phyloP scores from a whole-genome alignment of 2,888 invertebrate genomes.

The Margaritifera margaritifera region DNA sequence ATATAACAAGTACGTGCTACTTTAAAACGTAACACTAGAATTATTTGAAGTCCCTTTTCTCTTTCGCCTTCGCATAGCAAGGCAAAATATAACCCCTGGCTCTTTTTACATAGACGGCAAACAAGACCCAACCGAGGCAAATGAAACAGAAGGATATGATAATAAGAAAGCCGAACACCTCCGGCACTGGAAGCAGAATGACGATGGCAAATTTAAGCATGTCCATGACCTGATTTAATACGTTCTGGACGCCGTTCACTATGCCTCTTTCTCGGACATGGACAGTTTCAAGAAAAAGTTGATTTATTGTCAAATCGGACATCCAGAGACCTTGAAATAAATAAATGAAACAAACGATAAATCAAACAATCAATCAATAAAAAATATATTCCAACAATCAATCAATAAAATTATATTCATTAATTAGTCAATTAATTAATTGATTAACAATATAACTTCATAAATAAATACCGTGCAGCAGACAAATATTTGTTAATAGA shows the following conservation, averaged over 20 bases:
- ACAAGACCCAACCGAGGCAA: conserved; percentile 39
- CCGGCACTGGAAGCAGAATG: conserved; percentile 68
- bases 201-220: conserved; percentile 72
- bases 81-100: conserved; percentile 28
- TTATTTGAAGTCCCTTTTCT: too few relatives aligned
- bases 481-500: too few relatives aligned
- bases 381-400: too few relatives aligned
- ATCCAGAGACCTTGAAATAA: conserved; percentile 72
- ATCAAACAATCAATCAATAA: neutral
- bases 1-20: too few relatives aligned
- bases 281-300: conserved; percentile 73
- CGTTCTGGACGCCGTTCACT: conserved; percentile 73
- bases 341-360: neutral
- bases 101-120: conserved; percentile 33
- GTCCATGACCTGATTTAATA: conserved; percentile 73
- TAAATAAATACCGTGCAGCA: too few relatives aligned
- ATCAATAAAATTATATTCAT: too few relatives aligned
- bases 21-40: too few relatives aligned
- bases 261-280: conserved; percentile 71
- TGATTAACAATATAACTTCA: too few relatives aligned
- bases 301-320: conserved; percentile 73
- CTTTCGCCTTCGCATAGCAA: too few relatives aligned
- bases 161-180: conserved; percentile 73
- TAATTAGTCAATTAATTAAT: too few relatives aligned
- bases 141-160: conserved; percentile 66